These are phyloP conservation scores for Heliocidaris erythrogramma DNA, from an alignment of 35 echinoderm and acorn worm species.

Conservation along the genomic window DNA sequence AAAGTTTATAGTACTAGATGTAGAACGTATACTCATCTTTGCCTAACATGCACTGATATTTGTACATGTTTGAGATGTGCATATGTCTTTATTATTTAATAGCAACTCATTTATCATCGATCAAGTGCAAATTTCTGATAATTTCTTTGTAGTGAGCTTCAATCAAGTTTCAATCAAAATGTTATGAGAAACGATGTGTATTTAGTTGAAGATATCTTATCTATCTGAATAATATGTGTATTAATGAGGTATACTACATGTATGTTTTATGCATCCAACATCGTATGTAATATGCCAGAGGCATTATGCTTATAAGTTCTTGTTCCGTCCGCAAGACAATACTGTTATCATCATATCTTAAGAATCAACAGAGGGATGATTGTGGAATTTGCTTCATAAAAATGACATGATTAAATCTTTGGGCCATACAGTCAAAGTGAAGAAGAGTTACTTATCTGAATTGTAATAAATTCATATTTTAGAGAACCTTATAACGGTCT, in stretches of 20 bases:
- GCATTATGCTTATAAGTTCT: not conserved
- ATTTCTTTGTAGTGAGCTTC: not conserved
- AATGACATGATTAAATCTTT: not conserved
- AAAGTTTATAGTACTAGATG: slow-evolving; percentile 18
- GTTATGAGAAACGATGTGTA: not conserved
- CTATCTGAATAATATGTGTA: not conserved
- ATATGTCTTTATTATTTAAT: not conserved
- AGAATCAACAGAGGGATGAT: no score
- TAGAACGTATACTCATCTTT: not conserved
- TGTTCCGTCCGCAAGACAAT: not conserved
- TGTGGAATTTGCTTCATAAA: no score
- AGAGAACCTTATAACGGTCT: not conserved
- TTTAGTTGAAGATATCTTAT: not conserved
- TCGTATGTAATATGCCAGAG: not conserved
- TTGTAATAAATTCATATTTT: not conserved
- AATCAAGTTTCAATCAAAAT: not conserved
- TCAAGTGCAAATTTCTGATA: not conserved
- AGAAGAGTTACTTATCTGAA: not conserved
- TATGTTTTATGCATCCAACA: not conserved
- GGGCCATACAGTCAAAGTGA: not conserved
- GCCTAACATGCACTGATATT: not conserved
- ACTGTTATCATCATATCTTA: not conserved
- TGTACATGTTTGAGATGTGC: not conserved
- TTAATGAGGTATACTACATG: not conserved
- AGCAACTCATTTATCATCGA: not conserved